Conservation (phyloP, 2,797 vertebrate genomes). For the Petrocephalus sullivani region DNA sequence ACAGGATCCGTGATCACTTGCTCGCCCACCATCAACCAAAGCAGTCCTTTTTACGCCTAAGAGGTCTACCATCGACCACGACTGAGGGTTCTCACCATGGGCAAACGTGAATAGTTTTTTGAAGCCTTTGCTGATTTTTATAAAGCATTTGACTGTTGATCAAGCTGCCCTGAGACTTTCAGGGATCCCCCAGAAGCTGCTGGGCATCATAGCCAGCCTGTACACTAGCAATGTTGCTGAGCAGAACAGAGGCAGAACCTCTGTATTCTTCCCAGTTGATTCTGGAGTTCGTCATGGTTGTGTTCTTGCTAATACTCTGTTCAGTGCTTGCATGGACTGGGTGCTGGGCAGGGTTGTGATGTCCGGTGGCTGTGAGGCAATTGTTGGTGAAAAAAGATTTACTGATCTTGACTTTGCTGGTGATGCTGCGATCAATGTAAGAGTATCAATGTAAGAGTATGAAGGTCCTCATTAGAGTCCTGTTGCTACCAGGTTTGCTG, state of each 20-base stretch:
- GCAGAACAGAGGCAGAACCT: background rate
- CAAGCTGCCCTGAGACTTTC: background rate
- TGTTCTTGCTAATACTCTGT: background rate
- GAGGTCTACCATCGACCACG: too few relatives aligned
- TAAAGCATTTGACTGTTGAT: too few relatives aligned
- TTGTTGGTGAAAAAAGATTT: background rate
- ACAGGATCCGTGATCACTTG: too few relatives aligned
- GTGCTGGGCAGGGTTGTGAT: background rate
- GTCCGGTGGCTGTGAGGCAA: background rate
- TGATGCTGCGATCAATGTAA: background rate
- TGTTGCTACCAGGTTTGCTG: too few relatives aligned
- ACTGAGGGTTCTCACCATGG: too few relatives aligned
- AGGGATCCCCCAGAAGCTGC: background rate
- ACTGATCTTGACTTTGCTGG: background rate
- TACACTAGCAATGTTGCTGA: background rate
- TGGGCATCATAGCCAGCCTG: background rate
- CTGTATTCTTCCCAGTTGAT: background rate
- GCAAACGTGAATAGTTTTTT: too few relatives aligned
- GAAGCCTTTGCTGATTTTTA: too few relatives aligned
- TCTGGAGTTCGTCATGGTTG: background rate
- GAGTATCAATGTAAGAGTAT: too few relatives aligned
- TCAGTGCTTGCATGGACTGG: background rate
- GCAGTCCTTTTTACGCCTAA: too few relatives aligned
- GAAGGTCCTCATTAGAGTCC: too few relatives aligned
- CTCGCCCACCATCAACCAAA: too few relatives aligned